Evolutionary conservation across 2,113 vertebrate genomes (phyloP).

Genomic region (Amblyopsis rosae): DNA sequence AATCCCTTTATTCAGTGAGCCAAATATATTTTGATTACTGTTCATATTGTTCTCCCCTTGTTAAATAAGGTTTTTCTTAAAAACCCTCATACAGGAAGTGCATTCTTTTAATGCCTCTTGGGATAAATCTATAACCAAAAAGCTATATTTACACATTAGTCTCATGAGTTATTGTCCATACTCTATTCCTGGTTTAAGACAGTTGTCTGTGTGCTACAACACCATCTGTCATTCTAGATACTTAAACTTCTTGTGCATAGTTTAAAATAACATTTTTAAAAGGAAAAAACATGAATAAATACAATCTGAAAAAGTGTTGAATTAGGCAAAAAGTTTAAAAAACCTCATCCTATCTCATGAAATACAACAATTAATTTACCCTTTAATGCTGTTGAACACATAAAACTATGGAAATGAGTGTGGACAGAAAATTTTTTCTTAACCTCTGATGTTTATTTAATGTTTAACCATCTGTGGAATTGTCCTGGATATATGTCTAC

Average conservation of each 20-base stretch:
- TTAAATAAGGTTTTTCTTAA: constrained; percentile 27
- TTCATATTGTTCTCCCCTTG: background rate
- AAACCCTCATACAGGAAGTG: constrained; percentile 26
- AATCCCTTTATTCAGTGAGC: constrained; percentile 8
- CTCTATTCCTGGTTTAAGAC: constrained; percentile 58
- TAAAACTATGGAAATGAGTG: background rate
- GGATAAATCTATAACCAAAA: constrained; percentile 39
- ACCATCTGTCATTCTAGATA: constrained; percentile 36
- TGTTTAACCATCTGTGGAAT: constrained; percentile 15
- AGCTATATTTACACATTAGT: constrained; percentile 48
- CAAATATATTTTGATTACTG: constrained; percentile 10
- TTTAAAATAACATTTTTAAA: background rate
- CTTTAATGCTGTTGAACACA: background rate
- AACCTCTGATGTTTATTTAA: constrained; percentile 2
- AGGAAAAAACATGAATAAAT: too few species aligned
- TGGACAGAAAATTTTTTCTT: background rate
- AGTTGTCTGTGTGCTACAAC: constrained; percentile 50
- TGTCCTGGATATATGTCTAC: constrained; percentile 9
- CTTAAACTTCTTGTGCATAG: too few species aligned
- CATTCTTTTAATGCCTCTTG: constrained; percentile 53
- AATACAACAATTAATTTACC: background rate
- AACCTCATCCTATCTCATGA: background rate
- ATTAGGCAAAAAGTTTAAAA: background rate
- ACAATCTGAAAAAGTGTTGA: background rate
- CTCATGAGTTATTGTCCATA: constrained; percentile 38